These are phyloP conservation scores for Heteromyza rotundicornis DNA, from an alignment of 2,888 invertebrate species.

Conservation along the genomic window DNA sequence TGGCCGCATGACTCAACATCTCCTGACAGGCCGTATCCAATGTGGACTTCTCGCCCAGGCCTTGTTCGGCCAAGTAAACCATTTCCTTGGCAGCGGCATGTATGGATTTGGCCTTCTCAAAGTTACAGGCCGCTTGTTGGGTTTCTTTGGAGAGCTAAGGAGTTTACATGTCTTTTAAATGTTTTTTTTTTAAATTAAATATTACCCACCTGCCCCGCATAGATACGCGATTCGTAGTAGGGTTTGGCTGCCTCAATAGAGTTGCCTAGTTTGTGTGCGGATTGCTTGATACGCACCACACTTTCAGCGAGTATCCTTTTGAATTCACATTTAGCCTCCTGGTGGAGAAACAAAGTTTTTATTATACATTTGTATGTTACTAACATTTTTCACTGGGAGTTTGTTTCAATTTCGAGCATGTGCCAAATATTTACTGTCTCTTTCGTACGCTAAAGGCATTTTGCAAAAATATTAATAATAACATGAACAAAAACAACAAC, in stretches of 20 bases:
- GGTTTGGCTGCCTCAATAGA: constrained; percentile 88
- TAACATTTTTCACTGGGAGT: no score
- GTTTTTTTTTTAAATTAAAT: background rate
- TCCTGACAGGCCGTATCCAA: constrained; percentile 94
- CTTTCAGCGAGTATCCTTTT: constrained; percentile 83
- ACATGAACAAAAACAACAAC: no score
- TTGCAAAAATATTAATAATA: no score
- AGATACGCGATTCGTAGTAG: constrained; percentile 87
- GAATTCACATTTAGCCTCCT: constrained; percentile 84
- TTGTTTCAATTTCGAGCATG: no score
- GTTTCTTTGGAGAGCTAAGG: constrained; percentile 78
- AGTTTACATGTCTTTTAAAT: constrained; percentile 6
- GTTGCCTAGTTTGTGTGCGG: constrained; percentile 81
- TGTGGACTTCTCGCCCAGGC: constrained; percentile 71
- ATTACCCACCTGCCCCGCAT: constrained; percentile 76
- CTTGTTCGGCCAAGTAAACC: constrained; percentile 81
- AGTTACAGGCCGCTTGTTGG: constrained; percentile 73
- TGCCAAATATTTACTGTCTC: no score
- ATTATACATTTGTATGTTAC: no score
- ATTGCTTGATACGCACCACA: constrained; percentile 78
- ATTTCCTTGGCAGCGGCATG: constrained; percentile 93
- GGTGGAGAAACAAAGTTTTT: background rate
- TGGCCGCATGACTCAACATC: constrained; percentile 92
- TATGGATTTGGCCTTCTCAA: constrained; percentile 88
- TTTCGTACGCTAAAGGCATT: no score